Evolutionary conservation across 2,888 invertebrate genomes (phyloP), one percentile per base, ranked within the genome.

Genomic region (Drosophila meridiana): DNA sequence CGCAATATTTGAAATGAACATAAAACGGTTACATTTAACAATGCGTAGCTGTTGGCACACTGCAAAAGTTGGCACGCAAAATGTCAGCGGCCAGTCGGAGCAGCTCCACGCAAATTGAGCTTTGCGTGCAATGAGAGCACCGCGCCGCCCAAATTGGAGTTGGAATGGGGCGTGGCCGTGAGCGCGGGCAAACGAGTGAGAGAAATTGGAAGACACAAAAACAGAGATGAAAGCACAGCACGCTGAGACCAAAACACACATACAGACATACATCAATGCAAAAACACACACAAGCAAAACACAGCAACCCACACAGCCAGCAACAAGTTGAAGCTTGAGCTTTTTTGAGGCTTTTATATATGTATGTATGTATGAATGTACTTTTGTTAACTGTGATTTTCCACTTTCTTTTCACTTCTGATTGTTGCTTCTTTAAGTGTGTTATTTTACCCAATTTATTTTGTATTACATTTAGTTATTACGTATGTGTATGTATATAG

Each of bases 31-130:
- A 78, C 38, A 71, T 55, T 67, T 43, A 63, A 55, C 60, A 72
- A 66, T 70, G 68, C 69, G 88, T 94, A 95, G 95, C 95, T 92
- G 94, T 95, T 92, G 93, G 94, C 92, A 93, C 93, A 92, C 94
- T 95, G 90, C 94, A 95, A 93, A 93, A 92, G 92, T 87, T 93
- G 90, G 92, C 90, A 89, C 92, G 93, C 90, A 91, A 92, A 89
- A 81, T 90, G 78, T 92, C 92, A 80, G 75, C 73, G 83, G 82
- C 87, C 89, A 92, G 92, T 87, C 92, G 90, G 89, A 91, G 90
- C 87, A 91, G 87, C 83, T 91, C 91, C 87, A 80, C 90, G 75
- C 91, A 91, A 75, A 82, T 92, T 91, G 90, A 92, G 81, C 83
- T 92, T 73, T 80, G 79, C 70, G 90, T 91, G 78, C 83, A 91